A percentile compares a stretch with the other conserved stretches of the same genome.
Conservation (phyloP, 2,888 invertebrate genomes). For the Neoascia interrupta region DNA sequence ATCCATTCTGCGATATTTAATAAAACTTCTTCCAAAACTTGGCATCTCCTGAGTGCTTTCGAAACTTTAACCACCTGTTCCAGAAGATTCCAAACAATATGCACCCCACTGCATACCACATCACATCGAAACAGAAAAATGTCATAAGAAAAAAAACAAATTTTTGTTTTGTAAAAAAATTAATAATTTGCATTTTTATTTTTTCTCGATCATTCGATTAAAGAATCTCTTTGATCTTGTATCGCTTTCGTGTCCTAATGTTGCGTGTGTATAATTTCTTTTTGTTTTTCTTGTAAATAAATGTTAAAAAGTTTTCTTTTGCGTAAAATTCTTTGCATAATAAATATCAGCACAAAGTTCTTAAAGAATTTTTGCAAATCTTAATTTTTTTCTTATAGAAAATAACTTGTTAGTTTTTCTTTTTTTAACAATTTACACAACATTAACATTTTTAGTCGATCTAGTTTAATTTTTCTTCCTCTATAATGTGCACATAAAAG, state of each 20-base stretch:
- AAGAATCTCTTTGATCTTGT: constrained; percentile 32
- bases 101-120: too few species aligned
- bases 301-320: constrained; percentile 29
- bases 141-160: not conserved
- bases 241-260: constrained; percentile 32
- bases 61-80: too few species aligned
- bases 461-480: not conserved
- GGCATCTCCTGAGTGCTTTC: too few species aligned
- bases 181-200: constrained; percentile 57
- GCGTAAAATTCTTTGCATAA: constrained; percentile 18
- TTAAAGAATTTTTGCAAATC: too few species aligned
- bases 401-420: constrained; percentile 4
- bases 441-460: constrained; percentile 6
- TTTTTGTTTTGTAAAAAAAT: constrained; percentile 56
- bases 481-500: constrained; percentile 15
- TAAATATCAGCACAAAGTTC: constrained; percentile 38
- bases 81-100: too few species aligned
- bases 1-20: not conserved
- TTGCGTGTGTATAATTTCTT: constrained; percentile 9
- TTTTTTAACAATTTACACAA: constrained; percentile 39
- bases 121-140: too few species aligned
- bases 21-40: too few species aligned
- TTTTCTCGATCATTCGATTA: constrained; percentile 31
- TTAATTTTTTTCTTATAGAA: constrained; percentile 1
- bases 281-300: constrained; percentile 36